phyloP scores from a whole-genome alignment of 2,888 invertebrate genomes.

The Drosophila quasianomalipes region DNA sequence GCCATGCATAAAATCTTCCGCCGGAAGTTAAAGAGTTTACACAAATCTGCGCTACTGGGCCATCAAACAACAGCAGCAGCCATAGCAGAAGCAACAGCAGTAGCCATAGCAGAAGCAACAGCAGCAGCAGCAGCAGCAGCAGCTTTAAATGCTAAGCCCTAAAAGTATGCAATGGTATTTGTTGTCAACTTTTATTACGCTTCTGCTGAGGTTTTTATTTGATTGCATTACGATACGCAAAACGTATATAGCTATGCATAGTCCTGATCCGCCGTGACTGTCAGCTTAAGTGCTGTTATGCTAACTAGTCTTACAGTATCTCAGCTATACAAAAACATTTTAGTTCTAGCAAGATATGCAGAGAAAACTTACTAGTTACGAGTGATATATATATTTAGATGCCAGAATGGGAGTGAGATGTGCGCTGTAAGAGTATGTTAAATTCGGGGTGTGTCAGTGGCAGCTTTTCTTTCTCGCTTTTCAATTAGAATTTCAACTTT shows the following conservation, averaged over 20 bases:
- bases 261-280: neutral
- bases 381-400: neutral
- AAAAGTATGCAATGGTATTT: constrained; percentile 52
- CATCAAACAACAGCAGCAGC: constrained; percentile 15
- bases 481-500: constrained; percentile 62
- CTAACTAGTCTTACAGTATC: neutral
- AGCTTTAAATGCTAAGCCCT: constrained; percentile 36
- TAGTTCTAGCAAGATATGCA: neutral
- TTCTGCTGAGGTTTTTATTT: neutral
- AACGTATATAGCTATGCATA: neutral
- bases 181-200: constrained; percentile 36
- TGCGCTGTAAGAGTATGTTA: neutral
- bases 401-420: neutral
- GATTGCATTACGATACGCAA: neutral
- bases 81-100: neutral
- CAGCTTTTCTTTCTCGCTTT: constrained; percentile 31
- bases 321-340: neutral
- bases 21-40: constrained; percentile 75
- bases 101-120: neutral
- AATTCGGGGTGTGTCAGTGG: neutral
- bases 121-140: neutral
- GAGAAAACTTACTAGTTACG: neutral
- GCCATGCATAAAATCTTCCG: constrained; percentile 79
- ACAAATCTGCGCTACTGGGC: constrained; percentile 41
- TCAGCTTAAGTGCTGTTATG: neutral